Base-by-base conservation (phyloP, 2,888 invertebrate species). In the Microplitis manilae region DNA sequence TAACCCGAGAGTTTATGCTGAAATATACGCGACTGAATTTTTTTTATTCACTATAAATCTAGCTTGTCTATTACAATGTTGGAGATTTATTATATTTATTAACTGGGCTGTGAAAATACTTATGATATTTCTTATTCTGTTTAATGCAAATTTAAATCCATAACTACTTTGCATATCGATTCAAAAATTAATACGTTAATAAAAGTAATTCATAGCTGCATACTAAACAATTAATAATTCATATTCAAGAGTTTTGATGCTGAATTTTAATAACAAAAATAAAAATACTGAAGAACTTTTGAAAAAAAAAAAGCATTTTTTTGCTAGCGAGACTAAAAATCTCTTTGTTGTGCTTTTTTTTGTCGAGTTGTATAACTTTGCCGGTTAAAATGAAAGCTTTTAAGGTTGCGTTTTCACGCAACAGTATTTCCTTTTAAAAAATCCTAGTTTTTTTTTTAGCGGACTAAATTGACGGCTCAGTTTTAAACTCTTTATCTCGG, bases 311-410 rank as follows among this genome's bases (percentile, higher is more conserved):
- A 41, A 17, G 40, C 17, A 17, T 8, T 50, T 50, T 50, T 50
- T 50, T 50, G 50, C 13, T 50, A 30, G 2, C 50, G 50, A 50
- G 50, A 50, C 50, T 50, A 62, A 62, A 62, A 62, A 15, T 62
- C 20, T 38, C 61, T 61, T 38, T 71, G 15, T 60, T 70, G 17
- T 39, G 13, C 39, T 62, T 13, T 62, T 61, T 30, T 65, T 62
- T 68, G n/a, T 68, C 15, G 15, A 15, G 8, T 40, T n/a, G 6
- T 68, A 39, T 9, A 7, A 6, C 39, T 68, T 20, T 38, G 20
- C 9, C 67, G 17, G 17, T 6, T 15, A 38, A 40, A 76, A 77
- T 62, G 79, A 81, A 81, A 81, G 81, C 79, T 81, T 81, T 81
- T 81, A 81, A 79, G 75, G 76, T 76, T 79, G 30, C 2, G 77